Conservation (phyloP, 2,888 invertebrate genomes). For the Troilus luridus region DNA sequence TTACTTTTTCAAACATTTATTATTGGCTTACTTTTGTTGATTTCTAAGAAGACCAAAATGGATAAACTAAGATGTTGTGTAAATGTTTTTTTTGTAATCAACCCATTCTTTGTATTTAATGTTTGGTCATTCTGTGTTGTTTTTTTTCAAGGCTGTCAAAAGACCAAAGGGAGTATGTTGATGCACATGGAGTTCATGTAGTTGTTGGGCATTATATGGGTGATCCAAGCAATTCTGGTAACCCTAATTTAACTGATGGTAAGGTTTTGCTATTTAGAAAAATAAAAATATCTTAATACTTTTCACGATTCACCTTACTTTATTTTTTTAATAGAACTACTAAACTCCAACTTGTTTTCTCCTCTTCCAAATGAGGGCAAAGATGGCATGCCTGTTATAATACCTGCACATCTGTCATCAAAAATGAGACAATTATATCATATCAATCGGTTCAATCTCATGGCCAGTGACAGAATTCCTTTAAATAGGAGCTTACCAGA, state of each 20-base stretch:
- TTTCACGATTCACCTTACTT: neutral
- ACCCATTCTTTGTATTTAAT: neutral
- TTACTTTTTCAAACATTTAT: neutral
- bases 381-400: constrained; percentile 84
- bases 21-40: neutral
- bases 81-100: neutral
- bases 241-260: constrained; percentile 83
- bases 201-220: constrained; percentile 93
- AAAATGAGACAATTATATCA: constrained; percentile 85
- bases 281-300: neutral
- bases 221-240: constrained; percentile 73
- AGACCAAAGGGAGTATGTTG: constrained; percentile 80
- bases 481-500: constrained; percentile 88
- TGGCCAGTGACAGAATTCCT: constrained; percentile 90
- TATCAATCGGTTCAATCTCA: constrained; percentile 88
- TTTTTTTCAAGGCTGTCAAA: constrained; percentile 72
- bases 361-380: constrained; percentile 83
- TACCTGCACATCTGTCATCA: constrained; percentile 81
- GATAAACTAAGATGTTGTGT: neutral
- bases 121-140: neutral
- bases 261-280: constrained; percentile 63
- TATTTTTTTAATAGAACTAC: constrained; percentile 72
- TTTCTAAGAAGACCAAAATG: neutral
- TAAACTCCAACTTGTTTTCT: constrained; percentile 84
- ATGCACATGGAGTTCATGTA: constrained; percentile 83